Evolutionary conservation across 2,888 invertebrate species (phyloP), one percentile per base, ranked within the genome.

Genomic region (Sturmia bella): DNA sequence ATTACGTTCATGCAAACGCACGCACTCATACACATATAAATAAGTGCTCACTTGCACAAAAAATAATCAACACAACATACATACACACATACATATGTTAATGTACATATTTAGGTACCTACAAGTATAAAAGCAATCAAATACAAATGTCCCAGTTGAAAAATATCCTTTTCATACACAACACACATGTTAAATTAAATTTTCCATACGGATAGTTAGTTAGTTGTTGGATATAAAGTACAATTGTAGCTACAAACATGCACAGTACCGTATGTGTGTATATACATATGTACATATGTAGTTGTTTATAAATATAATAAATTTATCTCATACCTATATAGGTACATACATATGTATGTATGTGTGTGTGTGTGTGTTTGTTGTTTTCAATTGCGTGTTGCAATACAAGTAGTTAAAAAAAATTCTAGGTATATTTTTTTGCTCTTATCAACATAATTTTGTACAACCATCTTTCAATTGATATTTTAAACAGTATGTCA

Each of bases 71-170:
- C n/a, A n/a, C n/a, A n/a, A n/a, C n/a, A n/a, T 27, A 27, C 6
- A 6, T 27, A 27, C 6, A 19, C 6, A 27, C 6, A 6, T 27
- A 27, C 6, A 6, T 27, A 27, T 27, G 6, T 27, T 27, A 4
- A 27, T 27, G 27, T 27, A 24, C 19, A 1, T 12, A 52, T 7
- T 1, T 24, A 52, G 6, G 24, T n/a, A 39, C 11, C 4, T 5
- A 76, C 59, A 54, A 59, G 41, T 17, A 52, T 50, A 12, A 64
- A 32, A 57, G 57, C 57, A 56, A 57, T 70, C 15, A 70, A 66
- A 66, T 59, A 72, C 50, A 57, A 72, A 78, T 77, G 77, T 59
- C 50, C 64, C 52, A 78, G 78, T 78, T 72, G 72, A 78, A 72
- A 72, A 78, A 78, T 78, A 66, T 78, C 57, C 78, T 72, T 66